Base-by-base conservation (phyloP, 2,797 vertebrate species). In the Rachycentron canadum region DNA sequence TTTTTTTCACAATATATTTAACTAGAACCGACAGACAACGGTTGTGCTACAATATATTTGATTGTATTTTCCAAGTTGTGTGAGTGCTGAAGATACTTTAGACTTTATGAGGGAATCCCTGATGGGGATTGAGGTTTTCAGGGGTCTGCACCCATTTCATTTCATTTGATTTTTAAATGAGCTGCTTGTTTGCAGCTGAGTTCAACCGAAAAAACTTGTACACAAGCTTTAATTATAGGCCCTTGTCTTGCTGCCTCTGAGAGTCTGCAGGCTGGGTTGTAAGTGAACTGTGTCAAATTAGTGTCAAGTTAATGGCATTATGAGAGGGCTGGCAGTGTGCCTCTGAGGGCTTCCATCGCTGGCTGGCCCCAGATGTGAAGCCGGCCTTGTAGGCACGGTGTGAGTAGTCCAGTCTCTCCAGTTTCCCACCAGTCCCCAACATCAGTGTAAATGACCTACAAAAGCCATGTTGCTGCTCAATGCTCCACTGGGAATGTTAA, bases 291-390 rank as follows among this genome's bases (percentile, higher is more conserved):
- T 72, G 79, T 86, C 82, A 76, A 74, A 88, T 92, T 73, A 88
- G 68, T 58, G 76, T 85, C 78, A 86, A 68, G 74, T 85, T 84
- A 88, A 88, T 86, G 76, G 79, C 40, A 86, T 86, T 83, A 79
- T 69, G 66, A 83, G 74, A 8, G 25, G 38, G 63, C 53, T 85
- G 87, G 84, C 83, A 65, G 78, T 23, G 77, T 78, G 82, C 85
- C 86, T 79, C 28, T 50, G 40, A 75, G 84, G 77, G 83, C 67
- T 86, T 66, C 77, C 47, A 53, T 83, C 82, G 58, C 64, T 67
- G 73, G 79, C 83, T 69, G 85, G 81, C 79, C 86, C 86, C 92
- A 93, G 92, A 94, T 93, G 91, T 93, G 92, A 86, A 82, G 79
- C 67, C 23, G 30, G 78, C 81, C 86, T 73, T 71, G 79, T 78